Base-by-base conservation (phyloP, 2,888 invertebrate genomes). In the Eubasilissa splendida region DNA sequence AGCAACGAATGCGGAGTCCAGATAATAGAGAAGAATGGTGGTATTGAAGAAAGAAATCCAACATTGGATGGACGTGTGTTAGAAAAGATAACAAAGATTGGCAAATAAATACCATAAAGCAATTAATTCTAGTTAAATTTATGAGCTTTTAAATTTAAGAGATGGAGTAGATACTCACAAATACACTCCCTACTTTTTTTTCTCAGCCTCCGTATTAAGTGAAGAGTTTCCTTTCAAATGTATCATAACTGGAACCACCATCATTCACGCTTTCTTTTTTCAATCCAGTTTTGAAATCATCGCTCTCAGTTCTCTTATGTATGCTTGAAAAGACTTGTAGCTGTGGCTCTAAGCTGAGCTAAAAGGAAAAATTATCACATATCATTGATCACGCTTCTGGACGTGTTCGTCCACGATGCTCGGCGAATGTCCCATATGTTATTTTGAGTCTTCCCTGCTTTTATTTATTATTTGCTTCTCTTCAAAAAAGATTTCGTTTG, bases 321-420 rank as follows among this genome's bases (percentile, higher is more conserved):
- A 52, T 59, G 75, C 60, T 65, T 54, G 76, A 42, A 79, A 76
- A 74, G 79, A 79, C 79, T 79, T 79, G 73, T 76, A 70, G 79
- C 82, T 82, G 73, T 60, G 50, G 59, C 42, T 42, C 42, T 42
- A 42, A 42, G 42, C 42, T 42, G 7, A 42, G 42, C 75, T 75
- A 71, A 77, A 79, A 82, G 71, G 82, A 54, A 75, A 82, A 82
- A 80, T 82, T 82, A 82, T 82, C 80, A 59, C 80, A 80, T 78
- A 78, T 78, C 82, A 82, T 82, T 82, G 78, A 82, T 80, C 82
- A 82, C 80, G 78, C 52, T 54, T 73, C 52, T 52, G 59, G 65
- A 52, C 54, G 14, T 54, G n/a, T 77, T 68, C 77, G 80, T 22
- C 77, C 77, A 33, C 50, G 22, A 52, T 33, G 77, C 60, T 77